phyloP scores from a whole-genome alignment of 2,888 invertebrate genomes.

The Trissoscelio sp. region DNA sequence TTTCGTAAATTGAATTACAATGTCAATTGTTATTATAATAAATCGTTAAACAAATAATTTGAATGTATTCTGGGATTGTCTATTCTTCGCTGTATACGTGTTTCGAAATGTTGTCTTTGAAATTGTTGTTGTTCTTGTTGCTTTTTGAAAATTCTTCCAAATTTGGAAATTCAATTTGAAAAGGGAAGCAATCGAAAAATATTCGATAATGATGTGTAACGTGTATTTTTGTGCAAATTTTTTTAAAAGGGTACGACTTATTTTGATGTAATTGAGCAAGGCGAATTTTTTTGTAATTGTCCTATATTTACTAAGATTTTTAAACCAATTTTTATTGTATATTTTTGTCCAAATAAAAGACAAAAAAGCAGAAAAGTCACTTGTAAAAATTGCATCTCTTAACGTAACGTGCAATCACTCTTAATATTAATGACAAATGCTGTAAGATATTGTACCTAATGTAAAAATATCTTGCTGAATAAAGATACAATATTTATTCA shows the following conservation, averaged over 20 bases:
- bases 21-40: too few relatives aligned
- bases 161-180: background rate
- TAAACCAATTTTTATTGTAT: slow-evolving; percentile 34
- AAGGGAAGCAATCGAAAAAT: background rate
- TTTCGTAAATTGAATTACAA: too few relatives aligned
- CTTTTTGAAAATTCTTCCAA: background rate
- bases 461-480: slow-evolving; percentile 76
- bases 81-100: background rate
- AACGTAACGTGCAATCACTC: slow-evolving; percentile 80
- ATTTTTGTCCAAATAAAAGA: slow-evolving; percentile 51
- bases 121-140: background rate
- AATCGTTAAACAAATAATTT: too few relatives aligned
- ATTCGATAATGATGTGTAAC: background rate
- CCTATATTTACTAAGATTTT: slow-evolving; percentile 24
- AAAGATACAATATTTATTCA: slow-evolving; percentile 82
- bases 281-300: background rate
- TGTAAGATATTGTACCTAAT: slow-evolving; percentile 81
- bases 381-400: slow-evolving; percentile 72
- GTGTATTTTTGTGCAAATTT: background rate
- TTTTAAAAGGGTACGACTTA: too few relatives aligned
- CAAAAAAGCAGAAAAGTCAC: slow-evolving; percentile 49
- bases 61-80: too few relatives aligned
- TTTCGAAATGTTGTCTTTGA: background rate
- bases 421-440: slow-evolving; percentile 73
- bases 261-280: background rate